Base-by-base conservation (phyloP, 2,888 invertebrate species). In the Epistrophe eligans region DNA sequence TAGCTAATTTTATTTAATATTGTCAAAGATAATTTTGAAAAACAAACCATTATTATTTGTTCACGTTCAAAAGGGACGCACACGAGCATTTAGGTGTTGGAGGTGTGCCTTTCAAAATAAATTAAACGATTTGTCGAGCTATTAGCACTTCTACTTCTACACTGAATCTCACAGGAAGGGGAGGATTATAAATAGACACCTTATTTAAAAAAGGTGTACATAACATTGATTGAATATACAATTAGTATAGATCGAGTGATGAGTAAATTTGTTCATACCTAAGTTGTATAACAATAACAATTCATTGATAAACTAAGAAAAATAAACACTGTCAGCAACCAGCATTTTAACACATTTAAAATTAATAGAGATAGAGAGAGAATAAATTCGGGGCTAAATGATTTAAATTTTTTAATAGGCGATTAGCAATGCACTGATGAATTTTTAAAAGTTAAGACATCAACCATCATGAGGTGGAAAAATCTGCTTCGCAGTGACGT, bases 191-290 rank as follows among this genome's bases (percentile, higher is more conserved):
- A 13, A 15, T 55, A n/a, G 76, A 4, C 57, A 77, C 70, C 70
- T 55, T 55, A 70, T 70, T 55, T 70, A 70, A 28, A 24, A 70
- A 70, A 60, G 60, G 50, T 77, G 70, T 77, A 60, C 50, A 70
- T 60, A 60, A 60, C 58, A 77, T 77, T 40, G 50, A 60, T 77
- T 77, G 60, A 60, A 77, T 77, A 32, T 28, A 17, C 60, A 77
- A 67, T 67, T 55, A 76, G 55, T 28, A 67, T 35, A 38, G 11
- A 48, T 17, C 2, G 19, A 13, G 38, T 50, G 43, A 62, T 62
- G 43, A 40, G 43, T 43, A 43, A 40, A 62, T 62, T 50, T 50
- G 50, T 48, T 48, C 9, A 62, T 38, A 73, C 1, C 7, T 35
- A 8, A 5, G 35, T 35, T 35, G 0, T 35, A 35, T 35, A 35